phyloP scores from a whole-genome alignment of 2,113 vertebrate species.

The Aspiorhynchus laticeps region DNA sequence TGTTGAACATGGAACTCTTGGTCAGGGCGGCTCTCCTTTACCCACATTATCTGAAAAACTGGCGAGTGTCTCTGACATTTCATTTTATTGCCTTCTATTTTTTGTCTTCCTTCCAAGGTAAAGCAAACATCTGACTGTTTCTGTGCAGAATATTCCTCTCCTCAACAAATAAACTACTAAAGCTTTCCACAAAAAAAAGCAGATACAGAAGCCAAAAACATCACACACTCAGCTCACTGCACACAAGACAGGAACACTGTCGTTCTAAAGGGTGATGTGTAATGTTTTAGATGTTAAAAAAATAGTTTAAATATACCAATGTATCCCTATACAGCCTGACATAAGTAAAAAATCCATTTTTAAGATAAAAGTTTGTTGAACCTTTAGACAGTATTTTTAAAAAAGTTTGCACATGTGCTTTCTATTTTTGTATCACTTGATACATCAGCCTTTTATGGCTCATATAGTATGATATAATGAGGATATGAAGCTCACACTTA shows the following conservation, averaged over 20 bases:
- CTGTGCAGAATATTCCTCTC: constrained; percentile 29
- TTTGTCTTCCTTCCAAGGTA: neutral
- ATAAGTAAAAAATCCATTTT: neutral
- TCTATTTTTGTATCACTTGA: neutral
- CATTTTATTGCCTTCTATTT: constrained; percentile 5
- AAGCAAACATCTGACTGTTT: constrained; percentile 12
- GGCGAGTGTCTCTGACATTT: constrained; percentile 11
- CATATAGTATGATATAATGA: neutral
- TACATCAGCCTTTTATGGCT: neutral
- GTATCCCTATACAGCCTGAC: neutral
- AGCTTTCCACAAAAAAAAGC: neutral
- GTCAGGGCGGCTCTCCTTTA: neutral
- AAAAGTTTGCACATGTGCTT: neutral
- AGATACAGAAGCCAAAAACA: constrained; percentile 3
- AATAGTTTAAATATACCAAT: neutral
- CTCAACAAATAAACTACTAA: constrained; percentile 12
- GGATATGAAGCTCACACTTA: neutral
- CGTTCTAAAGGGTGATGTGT: neutral
- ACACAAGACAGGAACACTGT: neutral
- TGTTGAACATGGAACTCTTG: neutral
- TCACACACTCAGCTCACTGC: neutral
- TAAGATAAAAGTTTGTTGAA: neutral
- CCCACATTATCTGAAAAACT: neutral
- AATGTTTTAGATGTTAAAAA: constrained; percentile 7
- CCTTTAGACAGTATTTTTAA: neutral